phyloP scores from a whole-genome alignment of 2,888 invertebrate genomes.

The Ernsta delagoae region DNA sequence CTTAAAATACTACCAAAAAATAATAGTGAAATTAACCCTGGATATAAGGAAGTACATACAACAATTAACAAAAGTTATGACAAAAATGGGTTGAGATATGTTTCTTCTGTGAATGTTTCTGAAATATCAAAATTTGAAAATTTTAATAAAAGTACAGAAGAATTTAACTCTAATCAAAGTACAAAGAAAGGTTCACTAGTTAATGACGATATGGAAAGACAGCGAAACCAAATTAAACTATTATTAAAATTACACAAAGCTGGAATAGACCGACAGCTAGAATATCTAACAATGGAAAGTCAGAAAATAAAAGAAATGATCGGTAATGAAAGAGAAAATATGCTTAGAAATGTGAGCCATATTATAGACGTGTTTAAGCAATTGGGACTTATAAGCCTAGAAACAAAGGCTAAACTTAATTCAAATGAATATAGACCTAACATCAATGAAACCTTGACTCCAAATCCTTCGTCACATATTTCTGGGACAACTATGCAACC shows the following conservation, averaged over 20 bases:
- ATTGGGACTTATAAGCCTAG: constrained; percentile 4
- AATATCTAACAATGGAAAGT: constrained; percentile 58
- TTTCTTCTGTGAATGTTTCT: constrained; percentile 69
- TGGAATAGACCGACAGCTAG: constrained; percentile 60
- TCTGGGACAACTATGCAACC: constrained; percentile 1
- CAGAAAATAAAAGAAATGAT: constrained; percentile 53
- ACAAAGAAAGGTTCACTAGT: constrained; percentile 14
- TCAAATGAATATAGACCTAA: background rate
- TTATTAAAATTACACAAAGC: constrained; percentile 59
- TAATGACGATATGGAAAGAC: constrained; percentile 46
- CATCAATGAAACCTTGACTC: background rate
- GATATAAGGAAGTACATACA: constrained; percentile 72
- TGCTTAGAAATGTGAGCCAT: constrained; percentile 29
- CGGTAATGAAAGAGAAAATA: constrained; percentile 42
- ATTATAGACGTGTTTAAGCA: constrained; percentile 19
- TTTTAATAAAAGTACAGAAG: constrained; percentile 47
- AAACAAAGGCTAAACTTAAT: background rate
- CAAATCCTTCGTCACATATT: background rate
- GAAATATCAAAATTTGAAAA: constrained; percentile 70
- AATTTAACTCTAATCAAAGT: constrained; percentile 3
- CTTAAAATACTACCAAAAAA: constrained; percentile 73
- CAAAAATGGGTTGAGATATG: constrained; percentile 64
- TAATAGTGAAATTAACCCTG: constrained; percentile 50
- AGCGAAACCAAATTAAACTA: constrained; percentile 54
- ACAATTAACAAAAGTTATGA: constrained; percentile 73